Evolutionary conservation across 2,113 vertebrate genomes (phyloP), one percentile per base, ranked within the genome.

Genomic region (Urocynchramus pylzowi): DNA sequence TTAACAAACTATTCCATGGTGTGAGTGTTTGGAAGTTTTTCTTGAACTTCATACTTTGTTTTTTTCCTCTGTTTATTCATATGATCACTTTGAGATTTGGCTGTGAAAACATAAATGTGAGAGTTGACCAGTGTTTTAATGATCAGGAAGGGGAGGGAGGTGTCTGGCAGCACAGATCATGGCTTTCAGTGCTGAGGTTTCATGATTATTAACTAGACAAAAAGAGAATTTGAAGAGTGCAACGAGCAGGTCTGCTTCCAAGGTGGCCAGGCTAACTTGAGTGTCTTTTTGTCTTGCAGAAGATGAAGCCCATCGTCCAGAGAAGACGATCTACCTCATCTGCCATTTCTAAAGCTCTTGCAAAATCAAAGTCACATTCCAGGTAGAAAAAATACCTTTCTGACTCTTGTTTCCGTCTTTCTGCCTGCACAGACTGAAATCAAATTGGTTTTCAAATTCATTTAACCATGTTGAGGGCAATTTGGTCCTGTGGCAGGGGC

Each of bases 281-380:
- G 30, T 73, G 30, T 57, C 31, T 63, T 95, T 91, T 84, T 95
- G 75, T 93, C 83, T 90, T 87, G 44, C 95, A 98, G 98, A 98
- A 97, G 78, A 98, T 98, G 98, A 98, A 97, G 94, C 97, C 98
- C 44, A 88, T 97, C 0, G 87, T 96, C 35, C 97, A 98, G 59
- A 97, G 98, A 88, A 96, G 97, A 86, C 97, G 97, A 44, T 98
- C 98, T 20, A 93, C 97, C 33, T 91, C 97, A 23, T 97, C 97
- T 52, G 96, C 96, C 64, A 94, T 98, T 78, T 96, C 95, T 71
- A 98, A 97, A 96, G 98, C 97, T 70, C 97, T 98, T 23, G 27
- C 84, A 93, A 98, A 97, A 86, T 95, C 97, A 6, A 98, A 94
- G 60, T 74, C 77, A 57, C 92, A 95, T 63, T 95, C 96, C 96